phyloP scores from a whole-genome alignment of 1,140 invertebrate genomes.

The Drosophila truncata region DNA sequence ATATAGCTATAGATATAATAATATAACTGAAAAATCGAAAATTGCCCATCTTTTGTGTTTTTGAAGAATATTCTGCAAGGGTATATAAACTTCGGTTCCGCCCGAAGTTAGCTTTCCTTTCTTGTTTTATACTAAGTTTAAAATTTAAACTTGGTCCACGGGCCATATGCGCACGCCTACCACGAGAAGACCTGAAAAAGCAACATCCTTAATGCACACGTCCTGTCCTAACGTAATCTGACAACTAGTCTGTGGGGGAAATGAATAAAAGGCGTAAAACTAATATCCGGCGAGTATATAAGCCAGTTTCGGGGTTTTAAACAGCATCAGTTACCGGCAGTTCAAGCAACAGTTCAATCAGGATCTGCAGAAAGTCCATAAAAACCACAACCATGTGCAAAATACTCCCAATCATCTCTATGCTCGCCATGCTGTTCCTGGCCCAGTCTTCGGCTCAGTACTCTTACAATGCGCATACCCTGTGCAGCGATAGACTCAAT shows the following conservation, averaged over 20 bases:
- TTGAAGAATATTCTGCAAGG: no score
- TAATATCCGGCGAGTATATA: neutral
- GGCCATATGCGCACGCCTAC: no score
- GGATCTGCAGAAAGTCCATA: neutral
- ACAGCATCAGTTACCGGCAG: constrained; percentile 15
- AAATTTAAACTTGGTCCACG: no score
- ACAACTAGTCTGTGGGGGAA: neutral
- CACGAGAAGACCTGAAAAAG: no score
- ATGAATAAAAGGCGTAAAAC: neutral
- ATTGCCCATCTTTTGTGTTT: no score
- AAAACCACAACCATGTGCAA: neutral
- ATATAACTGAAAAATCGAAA: no score
- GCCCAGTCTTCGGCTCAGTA: constrained; percentile 2
- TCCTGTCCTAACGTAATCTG: constrained; percentile 5
- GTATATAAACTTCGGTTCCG: no score
- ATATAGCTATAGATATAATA: no score
- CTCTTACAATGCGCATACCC: neutral
- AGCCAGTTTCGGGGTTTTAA: neutral
- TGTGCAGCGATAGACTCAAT: constrained; percentile 10
- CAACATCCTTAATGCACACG: neutral
- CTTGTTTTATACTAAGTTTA: no score
- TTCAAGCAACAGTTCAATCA: constrained; percentile 1
- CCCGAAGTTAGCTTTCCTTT: no score
- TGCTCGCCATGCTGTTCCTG: constrained; percentile 10
- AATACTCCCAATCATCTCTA: neutral